A percentile compares a stretch with the other conserved stretches of the same genome.
Evolutionary conservation across 2,797 vertebrate species (phyloP).

Genomic region (Poecilia velifera): DNA sequence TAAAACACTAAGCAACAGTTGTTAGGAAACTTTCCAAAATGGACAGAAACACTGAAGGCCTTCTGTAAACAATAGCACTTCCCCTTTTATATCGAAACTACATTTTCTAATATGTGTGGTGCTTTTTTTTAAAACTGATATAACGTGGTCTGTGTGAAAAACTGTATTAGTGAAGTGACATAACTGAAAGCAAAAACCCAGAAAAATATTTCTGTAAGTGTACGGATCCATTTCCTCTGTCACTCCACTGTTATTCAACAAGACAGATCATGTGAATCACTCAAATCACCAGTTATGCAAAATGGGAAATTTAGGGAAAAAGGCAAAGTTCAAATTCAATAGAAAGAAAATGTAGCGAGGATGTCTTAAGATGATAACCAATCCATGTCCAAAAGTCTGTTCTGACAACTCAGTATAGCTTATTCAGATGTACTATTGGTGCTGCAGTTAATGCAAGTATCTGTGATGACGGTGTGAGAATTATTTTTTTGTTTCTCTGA

Average conservation of each 20-base stretch:
- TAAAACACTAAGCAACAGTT: neutral
- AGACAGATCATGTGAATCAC: constrained; percentile 35
- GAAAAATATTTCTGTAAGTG: constrained; percentile 22
- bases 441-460: constrained; percentile 22
- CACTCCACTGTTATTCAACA: constrained; percentile 21
- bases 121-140: neutral
- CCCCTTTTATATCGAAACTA: neutral
- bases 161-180: constrained; percentile 7
- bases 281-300: constrained; percentile 15
- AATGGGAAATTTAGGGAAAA: constrained; percentile 20
- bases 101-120: neutral
- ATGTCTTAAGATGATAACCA: constrained; percentile 14
- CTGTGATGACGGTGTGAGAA: constrained; percentile 29
- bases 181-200: constrained; percentile 1
- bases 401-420: constrained; percentile 39
- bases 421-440: constrained; percentile 42
- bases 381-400: constrained; percentile 21
- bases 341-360: constrained; percentile 38
- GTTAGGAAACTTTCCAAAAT: constrained; percentile 3
- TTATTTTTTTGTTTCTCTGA: constrained; percentile 17
- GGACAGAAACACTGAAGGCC: neutral
- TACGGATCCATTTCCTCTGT: constrained; percentile 5
- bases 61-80: constrained; percentile 2
- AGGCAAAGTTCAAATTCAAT: constrained; percentile 32
- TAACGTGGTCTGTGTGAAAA: constrained; percentile 4